phyloP scores from a whole-genome alignment of 2,797 vertebrate genomes.

The Catamblyrhynchus diadema region DNA sequence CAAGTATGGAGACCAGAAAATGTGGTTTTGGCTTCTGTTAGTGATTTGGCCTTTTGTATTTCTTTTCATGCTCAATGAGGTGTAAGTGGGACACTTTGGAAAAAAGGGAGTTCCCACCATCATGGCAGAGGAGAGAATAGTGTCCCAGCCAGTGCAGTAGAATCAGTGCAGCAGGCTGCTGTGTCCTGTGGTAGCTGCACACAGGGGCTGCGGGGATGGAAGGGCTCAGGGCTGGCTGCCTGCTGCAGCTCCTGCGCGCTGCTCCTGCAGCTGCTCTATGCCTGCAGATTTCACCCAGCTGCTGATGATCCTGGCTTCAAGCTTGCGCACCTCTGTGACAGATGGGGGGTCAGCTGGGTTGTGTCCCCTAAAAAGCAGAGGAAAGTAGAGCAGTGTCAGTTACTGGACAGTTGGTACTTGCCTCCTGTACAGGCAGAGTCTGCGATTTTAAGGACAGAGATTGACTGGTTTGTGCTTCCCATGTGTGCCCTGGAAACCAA shows the following conservation, averaged over 20 bases:
- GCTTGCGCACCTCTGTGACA: slow-evolving; percentile 74
- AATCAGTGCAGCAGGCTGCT: neutral
- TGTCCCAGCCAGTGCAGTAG: neutral
- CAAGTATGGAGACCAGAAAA: neutral
- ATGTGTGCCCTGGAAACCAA: neutral
- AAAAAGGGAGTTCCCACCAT: neutral
- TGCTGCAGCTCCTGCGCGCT: rapidly evolving
- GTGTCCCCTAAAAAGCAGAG: slow-evolving; percentile 71
- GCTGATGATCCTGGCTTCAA: slow-evolving; percentile 79
- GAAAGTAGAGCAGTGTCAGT: neutral
- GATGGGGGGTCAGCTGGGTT: slow-evolving; percentile 82
- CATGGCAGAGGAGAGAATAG: rapidly evolving
- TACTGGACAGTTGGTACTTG: neutral
- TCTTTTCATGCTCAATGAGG: neutral
- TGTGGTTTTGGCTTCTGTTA: neutral
- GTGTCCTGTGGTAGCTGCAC: neutral
- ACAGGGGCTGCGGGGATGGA: rapidly evolving
- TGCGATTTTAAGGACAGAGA: neutral
- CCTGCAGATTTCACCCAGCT: slow-evolving; percentile 77
- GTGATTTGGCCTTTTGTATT: neutral
- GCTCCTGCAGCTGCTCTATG: rapidly evolving
- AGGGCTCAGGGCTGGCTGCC: neutral
- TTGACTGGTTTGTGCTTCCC: neutral
- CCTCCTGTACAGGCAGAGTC: neutral
- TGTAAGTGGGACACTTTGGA: neutral